Evolutionary conservation across 2,888 invertebrate genomes (phyloP).

Genomic region (Dermolepida albohirtum): DNA sequence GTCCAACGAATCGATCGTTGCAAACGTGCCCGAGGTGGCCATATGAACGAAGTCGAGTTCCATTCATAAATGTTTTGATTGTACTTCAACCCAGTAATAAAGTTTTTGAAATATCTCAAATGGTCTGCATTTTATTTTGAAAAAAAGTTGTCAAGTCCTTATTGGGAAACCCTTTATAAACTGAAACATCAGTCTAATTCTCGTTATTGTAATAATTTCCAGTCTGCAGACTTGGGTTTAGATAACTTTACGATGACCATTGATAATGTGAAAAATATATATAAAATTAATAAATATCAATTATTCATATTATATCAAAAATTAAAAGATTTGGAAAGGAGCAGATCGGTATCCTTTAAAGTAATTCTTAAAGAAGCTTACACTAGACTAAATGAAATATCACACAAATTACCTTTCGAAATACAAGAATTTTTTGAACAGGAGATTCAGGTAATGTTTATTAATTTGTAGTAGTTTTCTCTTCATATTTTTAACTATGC

Average conservation of each 20-base stretch:
- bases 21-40: too few species aligned
- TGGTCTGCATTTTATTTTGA: too few species aligned
- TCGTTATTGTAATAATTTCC: neutral
- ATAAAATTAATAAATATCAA: conserved; percentile 16
- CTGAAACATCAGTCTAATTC: neutral
- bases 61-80: too few species aligned
- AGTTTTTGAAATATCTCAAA: too few species aligned
- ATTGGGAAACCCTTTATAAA: too few species aligned
- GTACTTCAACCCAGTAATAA: too few species aligned
- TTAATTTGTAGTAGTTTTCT: neutral
- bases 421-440: conserved; percentile 57
- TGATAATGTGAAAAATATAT: conserved; percentile 14
- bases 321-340: conserved; percentile 24
- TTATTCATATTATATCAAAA: conserved; percentile 24
- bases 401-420: conserved; percentile 55
- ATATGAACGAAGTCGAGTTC: too few species aligned
- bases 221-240: conserved; percentile 15
- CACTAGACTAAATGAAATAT: conserved; percentile 52
- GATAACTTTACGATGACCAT: conserved; percentile 23
- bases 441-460: conserved; percentile 50
- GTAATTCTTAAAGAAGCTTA: conserved; percentile 52
- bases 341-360: conserved; percentile 23
- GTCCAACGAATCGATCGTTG: too few species aligned
- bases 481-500: neutral
- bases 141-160: too few species aligned